A percentile compares a stretch with the other conserved stretches of the same genome.
Evolutionary conservation across 1,140 invertebrate genomes (phyloP).

Genomic region (Euborellia annulipes): DNA sequence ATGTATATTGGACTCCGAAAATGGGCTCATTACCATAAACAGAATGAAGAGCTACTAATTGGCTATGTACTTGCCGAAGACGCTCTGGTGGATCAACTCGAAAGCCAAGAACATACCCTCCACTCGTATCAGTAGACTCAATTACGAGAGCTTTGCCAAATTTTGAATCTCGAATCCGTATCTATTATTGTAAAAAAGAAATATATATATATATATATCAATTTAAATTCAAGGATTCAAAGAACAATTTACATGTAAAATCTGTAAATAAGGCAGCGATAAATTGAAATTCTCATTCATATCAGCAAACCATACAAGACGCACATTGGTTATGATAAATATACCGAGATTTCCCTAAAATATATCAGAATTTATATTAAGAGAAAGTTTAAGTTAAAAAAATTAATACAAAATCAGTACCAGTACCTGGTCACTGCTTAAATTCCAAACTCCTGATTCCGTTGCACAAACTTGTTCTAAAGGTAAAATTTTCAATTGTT

Average conservation of each 20-base stretch:
- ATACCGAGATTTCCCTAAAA: slow-evolving; percentile 84
- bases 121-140: slow-evolving; percentile 66
- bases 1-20: slow-evolving; percentile 76
- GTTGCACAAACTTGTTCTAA: slow-evolving; percentile 70
- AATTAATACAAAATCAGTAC: too few relatives aligned
- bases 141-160: slow-evolving; percentile 91
- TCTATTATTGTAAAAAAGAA: slow-evolving; percentile 35
- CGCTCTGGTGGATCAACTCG: slow-evolving; percentile 78
- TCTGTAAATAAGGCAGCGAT: slow-evolving; percentile 88
- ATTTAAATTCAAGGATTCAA: too few relatives aligned
- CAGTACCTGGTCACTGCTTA: slow-evolving; percentile 73
- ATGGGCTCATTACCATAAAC: slow-evolving; percentile 74
- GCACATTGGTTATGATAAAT: slow-evolving; percentile 85
- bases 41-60: slow-evolving; percentile 64
- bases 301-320: slow-evolving; percentile 96
- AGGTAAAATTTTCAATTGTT: slow-evolving; percentile 70
- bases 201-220: background rate
- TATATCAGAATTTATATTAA: slow-evolving; percentile 17
- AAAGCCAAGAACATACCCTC: slow-evolving; percentile 88
- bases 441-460: slow-evolving; percentile 80
- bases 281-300: slow-evolving; percentile 94
- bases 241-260: slow-evolving; percentile 49
- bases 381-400: too few relatives aligned
- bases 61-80: slow-evolving; percentile 60
- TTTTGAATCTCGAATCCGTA: slow-evolving; percentile 85